Evolutionary conservation across 2,888 invertebrate species (phyloP), one percentile per base, ranked within the genome.

Genomic region (Lochmaea crataegi): DNA sequence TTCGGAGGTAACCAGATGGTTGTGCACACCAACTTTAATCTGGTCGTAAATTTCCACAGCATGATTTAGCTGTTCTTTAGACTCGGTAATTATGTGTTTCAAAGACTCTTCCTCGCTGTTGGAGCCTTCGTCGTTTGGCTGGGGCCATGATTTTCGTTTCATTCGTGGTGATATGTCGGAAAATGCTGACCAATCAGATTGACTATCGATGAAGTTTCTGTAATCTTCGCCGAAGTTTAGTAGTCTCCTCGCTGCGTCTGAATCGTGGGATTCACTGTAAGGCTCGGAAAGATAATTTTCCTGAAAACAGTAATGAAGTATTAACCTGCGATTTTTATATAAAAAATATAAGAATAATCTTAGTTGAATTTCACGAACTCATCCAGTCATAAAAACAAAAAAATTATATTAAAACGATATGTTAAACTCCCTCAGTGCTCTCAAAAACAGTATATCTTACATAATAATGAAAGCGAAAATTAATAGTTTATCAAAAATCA

Each of bases 141-240:
- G 75, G 5, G 64, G 53, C 68, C 77, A 72, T 7, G 77, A 65
- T 72, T 81, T 80, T 71, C 86, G 77, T 76, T 84, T 83, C 72
- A 87, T 83, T 71, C 86, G 87, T 16, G 89, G 88, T 41, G 89
- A 89, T 80, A 87, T 84, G 74, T 87, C 87, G 42, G 88, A 87
- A 79, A 89, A 87, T 58, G 93, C 93, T 65, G 94, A 94, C 87
- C 95, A 94, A 87, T 96, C 96, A 0, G 96, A 96, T 84, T 96
- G 96, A 76, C 96, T 96, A 88, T 96, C 96, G 66, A 96, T 89
- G 87, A 93, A 96, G 82, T 94, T 94, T 84, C 96, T 90, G 87
- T 96, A 96, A 87, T 96, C 96, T 86, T 96, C 96, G 45, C 96
- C 96, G 84, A 96, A 96, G 84, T 96, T 95, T 78, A 96, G 87